phyloP scores from a whole-genome alignment of 1,140 invertebrate genomes.

The Phenacoccus solenopsis region DNA sequence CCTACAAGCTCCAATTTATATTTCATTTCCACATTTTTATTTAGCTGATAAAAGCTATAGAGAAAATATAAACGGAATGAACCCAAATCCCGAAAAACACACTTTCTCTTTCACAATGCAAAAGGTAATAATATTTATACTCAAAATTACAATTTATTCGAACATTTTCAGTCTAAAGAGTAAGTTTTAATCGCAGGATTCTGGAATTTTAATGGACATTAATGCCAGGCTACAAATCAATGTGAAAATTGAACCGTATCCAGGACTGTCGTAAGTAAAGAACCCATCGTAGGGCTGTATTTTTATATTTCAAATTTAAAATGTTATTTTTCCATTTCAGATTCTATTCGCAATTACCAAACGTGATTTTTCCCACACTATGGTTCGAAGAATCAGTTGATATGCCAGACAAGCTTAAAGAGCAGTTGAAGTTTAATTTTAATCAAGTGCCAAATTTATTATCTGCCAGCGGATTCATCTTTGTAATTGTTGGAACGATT shows the following conservation, averaged over 20 bases:
- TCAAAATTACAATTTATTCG: too few relatives aligned
- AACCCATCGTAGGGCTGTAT: background rate
- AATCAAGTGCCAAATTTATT: background rate
- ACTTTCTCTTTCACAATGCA: constrained; percentile 46
- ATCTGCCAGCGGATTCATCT: background rate
- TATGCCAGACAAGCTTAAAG: background rate
- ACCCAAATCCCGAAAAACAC: constrained; percentile 42
- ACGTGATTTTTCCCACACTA: background rate
- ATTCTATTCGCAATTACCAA: background rate
- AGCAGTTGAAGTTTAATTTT: background rate
- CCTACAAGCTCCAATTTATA: constrained; percentile 40
- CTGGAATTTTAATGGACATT: background rate
- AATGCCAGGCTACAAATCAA: background rate
- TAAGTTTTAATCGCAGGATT: too few relatives aligned
- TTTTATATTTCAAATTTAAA: background rate
- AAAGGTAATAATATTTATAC: constrained; percentile 40
- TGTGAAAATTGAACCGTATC: background rate
- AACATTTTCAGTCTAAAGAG: too few relatives aligned
- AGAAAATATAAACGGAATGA: constrained; percentile 41
- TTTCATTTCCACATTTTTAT: constrained; percentile 59
- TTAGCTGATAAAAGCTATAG: constrained; percentile 44
- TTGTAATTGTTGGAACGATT: background rate
- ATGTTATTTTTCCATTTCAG: background rate
- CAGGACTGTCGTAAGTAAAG: background rate
- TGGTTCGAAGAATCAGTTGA: background rate